A percentile compares a stretch with the other conserved stretches of the same genome.
These are phyloP conservation scores for Calliopum simillimum DNA, from an alignment of 2,888 invertebrate genomes.

Conservation along the genomic window DNA sequence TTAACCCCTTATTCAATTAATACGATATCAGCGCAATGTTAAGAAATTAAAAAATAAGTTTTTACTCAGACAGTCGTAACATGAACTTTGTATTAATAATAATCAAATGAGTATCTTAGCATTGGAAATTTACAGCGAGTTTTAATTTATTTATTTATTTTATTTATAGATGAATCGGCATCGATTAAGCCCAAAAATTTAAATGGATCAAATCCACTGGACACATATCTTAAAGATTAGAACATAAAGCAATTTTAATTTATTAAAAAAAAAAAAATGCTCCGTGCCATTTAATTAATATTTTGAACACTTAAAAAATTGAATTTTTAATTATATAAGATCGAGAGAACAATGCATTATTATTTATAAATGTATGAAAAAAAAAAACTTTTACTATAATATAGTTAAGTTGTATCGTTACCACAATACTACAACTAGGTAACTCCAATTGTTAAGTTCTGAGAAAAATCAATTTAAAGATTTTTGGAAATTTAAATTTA, in stretches of 20 bases:
- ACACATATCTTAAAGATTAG: slow-evolving; percentile 74
- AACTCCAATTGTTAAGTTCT: too few relatives aligned
- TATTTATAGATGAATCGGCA: slow-evolving; percentile 56
- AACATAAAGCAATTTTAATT: neutral
- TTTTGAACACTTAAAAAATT: neutral
- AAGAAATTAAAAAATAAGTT: too few relatives aligned
- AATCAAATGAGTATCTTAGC: too few relatives aligned
- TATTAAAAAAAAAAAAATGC: neutral
- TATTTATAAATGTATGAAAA: neutral
- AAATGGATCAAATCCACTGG: slow-evolving; percentile 83
- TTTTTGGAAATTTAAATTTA: too few relatives aligned
- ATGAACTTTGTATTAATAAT: too few relatives aligned
- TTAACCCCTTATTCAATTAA: too few relatives aligned
- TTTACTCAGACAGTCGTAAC: too few relatives aligned
- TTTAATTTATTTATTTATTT: neutral
- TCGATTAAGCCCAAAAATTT: slow-evolving; percentile 65
- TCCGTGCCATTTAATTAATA: slow-evolving; percentile 21
- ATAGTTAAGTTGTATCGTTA: too few relatives aligned
- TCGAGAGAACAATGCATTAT: neutral
- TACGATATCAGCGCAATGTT: too few relatives aligned
- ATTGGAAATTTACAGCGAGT: too few relatives aligned
- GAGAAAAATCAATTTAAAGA: too few relatives aligned
- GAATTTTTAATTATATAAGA: neutral
- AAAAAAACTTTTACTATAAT: neutral
- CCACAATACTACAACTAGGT: too few relatives aligned